phyloP scores from a whole-genome alignment of 2,113 vertebrate genomes.

The Trichechus manatus region DNA sequence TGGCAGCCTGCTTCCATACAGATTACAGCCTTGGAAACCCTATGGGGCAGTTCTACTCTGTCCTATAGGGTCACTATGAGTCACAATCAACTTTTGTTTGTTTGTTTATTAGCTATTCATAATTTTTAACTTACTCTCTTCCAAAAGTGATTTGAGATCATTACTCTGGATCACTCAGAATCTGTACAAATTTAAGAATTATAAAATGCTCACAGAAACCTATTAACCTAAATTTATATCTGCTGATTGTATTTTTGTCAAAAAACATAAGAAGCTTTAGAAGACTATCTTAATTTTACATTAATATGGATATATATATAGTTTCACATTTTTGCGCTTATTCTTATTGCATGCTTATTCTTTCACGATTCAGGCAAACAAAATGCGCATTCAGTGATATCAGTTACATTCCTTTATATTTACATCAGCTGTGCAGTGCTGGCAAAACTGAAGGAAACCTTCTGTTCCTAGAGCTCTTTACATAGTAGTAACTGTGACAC shows the following conservation, averaged over 20 bases:
- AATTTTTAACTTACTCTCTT: slow-evolving; percentile 36
- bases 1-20: neutral
- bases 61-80: too few relatives aligned
- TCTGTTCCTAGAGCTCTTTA: slow-evolving; percentile 43
- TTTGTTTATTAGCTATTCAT: neutral
- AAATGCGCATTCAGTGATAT: neutral
- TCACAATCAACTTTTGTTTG: neutral
- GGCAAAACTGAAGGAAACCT: slow-evolving; percentile 10
- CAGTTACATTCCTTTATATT: neutral
- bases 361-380: neutral
- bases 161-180: neutral
- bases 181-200: slow-evolving; percentile 14
- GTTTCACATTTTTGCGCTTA: neutral
- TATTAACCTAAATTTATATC: slow-evolving; percentile 12
- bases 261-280: neutral
- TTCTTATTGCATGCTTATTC: neutral
- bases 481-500: neutral
- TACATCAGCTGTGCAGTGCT: neutral
- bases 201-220: neutral
- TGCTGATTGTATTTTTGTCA: neutral
- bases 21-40: too few relatives aligned
- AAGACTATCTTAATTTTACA: slow-evolving; percentile 4
- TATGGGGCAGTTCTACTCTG: too few relatives aligned
- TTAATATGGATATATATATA: neutral
- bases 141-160: slow-evolving; percentile 9